Evolutionary conservation across 2,797 vertebrate genomes (phyloP), one percentile per base, ranked within the genome.

Genomic region (Cyclura pinguis): DNA sequence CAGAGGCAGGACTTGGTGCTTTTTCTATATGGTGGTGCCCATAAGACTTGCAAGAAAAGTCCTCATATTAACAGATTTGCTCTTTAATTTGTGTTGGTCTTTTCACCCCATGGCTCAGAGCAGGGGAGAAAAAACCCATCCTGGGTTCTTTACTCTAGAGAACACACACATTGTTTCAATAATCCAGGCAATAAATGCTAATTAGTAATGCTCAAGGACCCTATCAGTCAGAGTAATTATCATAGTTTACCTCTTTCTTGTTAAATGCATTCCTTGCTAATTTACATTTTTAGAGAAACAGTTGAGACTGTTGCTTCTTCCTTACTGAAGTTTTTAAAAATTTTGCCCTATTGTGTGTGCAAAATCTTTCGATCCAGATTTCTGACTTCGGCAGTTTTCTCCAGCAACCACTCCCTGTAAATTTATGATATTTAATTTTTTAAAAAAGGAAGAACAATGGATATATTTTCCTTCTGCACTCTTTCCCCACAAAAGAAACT

Each of bases 101-200:
- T 91, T 95, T 93, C 18, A 1, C n/a, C 94, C 94, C 96, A 96
- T 95, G 94, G 90, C 95, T 96, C 94, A 73, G 84, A 74, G 94
- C 94, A 32, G 12, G 67, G 29, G 29, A 4, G 9, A 24, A 96
- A 96, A 97, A 96, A 97, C 97, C 96, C 97, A 97, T 95, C 95
- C 90, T 94, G 91, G 93, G 95, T 96, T 92, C 96, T 96, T 95
- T 96, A 64, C 96, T 95, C 96, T 88, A 88, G 95, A 96, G 95
- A 96, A 95, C 95, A 95, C 96, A 94, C 96, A 97, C 96, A 97
- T 97, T 97, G 97, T 97, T 96, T 96, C 97, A 97, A 96, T 97
- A 97, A 97, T 97, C 97, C 96, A 91, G 95, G 96, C 97, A 97
- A 97, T 98, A 98, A 97, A 97, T 97, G 97, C 96, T 98, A 97